Conservation (phyloP, 1,140 invertebrate species). For the Magallana ariakensis region DNA sequence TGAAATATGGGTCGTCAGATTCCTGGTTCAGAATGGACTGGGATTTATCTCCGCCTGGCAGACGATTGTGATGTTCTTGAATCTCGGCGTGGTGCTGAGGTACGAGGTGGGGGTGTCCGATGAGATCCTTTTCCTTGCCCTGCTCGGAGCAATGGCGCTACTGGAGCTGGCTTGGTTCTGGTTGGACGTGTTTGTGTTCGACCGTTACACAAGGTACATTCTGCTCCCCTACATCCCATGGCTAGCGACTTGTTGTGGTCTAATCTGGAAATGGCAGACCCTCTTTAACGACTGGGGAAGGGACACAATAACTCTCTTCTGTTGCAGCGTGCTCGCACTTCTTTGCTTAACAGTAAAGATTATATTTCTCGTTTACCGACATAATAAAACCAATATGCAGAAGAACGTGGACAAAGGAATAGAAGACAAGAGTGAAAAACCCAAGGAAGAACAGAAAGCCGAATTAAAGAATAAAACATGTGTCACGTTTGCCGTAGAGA, state of each 20-base stretch:
- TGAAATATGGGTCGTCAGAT: conserved; percentile 70
- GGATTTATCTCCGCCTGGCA: conserved; percentile 76
- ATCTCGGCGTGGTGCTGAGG: conserved; percentile 68
- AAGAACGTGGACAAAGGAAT: neutral
- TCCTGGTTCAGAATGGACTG: conserved; percentile 76
- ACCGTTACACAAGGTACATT: conserved; percentile 72
- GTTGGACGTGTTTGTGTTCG: conserved; percentile 68
- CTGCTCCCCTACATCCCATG: conserved; percentile 71
- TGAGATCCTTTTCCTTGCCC: conserved; percentile 56
- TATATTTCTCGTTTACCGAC: conserved; percentile 16
- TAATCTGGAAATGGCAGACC: conserved; percentile 48
- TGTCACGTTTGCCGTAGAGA: conserved; percentile 30
- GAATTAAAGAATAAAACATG: conserved; percentile 11
- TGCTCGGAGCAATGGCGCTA: conserved; percentile 59
- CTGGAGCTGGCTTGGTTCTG: conserved; percentile 64
- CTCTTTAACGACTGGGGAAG: conserved; percentile 15
- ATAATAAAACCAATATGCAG: conserved; percentile 4
- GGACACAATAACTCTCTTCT: conserved; percentile 12
- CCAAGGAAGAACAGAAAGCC: neutral
- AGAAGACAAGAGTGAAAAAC: conserved; percentile 17
- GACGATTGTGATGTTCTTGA: conserved; percentile 72
- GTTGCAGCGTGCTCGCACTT: neutral
- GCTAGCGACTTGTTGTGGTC: conserved; percentile 65
- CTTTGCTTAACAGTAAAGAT: conserved; percentile 29
- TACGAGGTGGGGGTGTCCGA: conserved; percentile 58